phyloP scores from a whole-genome alignment of 2,797 vertebrate genomes.

The Sebastes trivittatus region DNA sequence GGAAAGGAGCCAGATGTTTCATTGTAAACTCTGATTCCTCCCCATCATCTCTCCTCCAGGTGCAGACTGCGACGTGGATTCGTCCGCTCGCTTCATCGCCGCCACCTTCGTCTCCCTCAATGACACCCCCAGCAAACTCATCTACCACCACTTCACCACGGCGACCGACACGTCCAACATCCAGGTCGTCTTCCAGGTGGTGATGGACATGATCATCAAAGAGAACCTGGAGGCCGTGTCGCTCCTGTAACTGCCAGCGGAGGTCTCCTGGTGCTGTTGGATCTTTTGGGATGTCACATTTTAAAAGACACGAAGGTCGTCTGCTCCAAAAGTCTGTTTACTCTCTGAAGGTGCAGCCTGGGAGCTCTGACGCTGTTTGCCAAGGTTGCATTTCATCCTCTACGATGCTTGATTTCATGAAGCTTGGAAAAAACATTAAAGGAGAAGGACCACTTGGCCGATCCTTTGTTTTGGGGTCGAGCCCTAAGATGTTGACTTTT shows the following conservation, averaged over 20 bases:
- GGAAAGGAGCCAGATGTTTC: not conserved
- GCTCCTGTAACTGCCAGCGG: conserved; percentile 65
- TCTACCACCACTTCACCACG: conserved; percentile 87
- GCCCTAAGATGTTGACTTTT: conserved; percentile 18
- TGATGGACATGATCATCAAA: conserved; percentile 86
- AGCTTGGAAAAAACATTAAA: not conserved
- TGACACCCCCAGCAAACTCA: conserved; percentile 73
- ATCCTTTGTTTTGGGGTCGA: not conserved
- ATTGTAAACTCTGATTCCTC: not conserved
- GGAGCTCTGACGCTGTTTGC: not conserved
- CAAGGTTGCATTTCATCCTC: not conserved
- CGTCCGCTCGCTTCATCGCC: conserved; percentile 81
- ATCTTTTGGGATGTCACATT: not conserved
- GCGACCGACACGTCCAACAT: conserved; percentile 86
- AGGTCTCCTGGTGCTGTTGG: too few species aligned
- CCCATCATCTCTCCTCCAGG: conserved; percentile 54
- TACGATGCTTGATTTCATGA: not conserved
- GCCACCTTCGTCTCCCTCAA: conserved; percentile 79
- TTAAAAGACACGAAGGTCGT: not conserved
- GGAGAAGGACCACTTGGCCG: not conserved
- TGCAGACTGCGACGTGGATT: conserved; percentile 83
- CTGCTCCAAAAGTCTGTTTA: not conserved
- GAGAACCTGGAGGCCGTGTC: conserved; percentile 86
- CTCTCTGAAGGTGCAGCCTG: not conserved
- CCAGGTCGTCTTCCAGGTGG: conserved; percentile 86